A percentile compares a stretch with the other conserved stretches of the same genome.
Conservation (phyloP, 2,797 vertebrate species). For the Malurus leucopterus region DNA sequence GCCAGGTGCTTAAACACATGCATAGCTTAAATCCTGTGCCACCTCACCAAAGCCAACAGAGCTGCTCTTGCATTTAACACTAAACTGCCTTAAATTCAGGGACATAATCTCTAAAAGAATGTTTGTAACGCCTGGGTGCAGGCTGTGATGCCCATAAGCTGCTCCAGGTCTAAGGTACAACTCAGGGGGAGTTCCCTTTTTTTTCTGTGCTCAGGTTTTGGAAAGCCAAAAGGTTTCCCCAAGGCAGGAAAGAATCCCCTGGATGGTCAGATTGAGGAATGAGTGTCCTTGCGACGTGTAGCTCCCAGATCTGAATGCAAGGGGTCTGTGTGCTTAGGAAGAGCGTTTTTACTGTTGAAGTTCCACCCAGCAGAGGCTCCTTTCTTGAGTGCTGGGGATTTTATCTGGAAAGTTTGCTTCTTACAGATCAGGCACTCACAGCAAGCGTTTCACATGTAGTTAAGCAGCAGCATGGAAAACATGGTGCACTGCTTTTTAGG, state of each 20-base stretch:
- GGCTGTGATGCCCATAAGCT: neutral
- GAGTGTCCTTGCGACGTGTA: neutral
- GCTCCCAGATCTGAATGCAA: neutral
- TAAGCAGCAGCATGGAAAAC: neutral
- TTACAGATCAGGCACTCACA: neutral
- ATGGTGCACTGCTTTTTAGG: neutral
- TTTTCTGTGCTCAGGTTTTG: neutral
- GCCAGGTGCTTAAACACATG: conserved; percentile 31
- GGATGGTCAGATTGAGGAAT: neutral
- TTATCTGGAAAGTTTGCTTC: neutral
- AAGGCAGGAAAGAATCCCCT: neutral
- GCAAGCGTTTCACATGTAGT: neutral
- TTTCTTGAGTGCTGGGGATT: neutral
- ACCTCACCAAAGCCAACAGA: neutral
- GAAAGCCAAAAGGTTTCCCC: neutral
- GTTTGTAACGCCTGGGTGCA: neutral
- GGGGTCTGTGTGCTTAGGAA: neutral
- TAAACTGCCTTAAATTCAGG: neutral
- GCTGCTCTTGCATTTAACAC: neutral
- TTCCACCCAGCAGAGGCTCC: neutral
- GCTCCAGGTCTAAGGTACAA: neutral
- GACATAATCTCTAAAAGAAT: neutral
- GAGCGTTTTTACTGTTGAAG: neutral
- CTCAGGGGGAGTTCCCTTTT: neutral
- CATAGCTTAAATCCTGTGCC: conserved; percentile 16